Evolutionary conservation across 2,113 vertebrate genomes (phyloP).

Genomic region (Phocoena phocoena): DNA sequence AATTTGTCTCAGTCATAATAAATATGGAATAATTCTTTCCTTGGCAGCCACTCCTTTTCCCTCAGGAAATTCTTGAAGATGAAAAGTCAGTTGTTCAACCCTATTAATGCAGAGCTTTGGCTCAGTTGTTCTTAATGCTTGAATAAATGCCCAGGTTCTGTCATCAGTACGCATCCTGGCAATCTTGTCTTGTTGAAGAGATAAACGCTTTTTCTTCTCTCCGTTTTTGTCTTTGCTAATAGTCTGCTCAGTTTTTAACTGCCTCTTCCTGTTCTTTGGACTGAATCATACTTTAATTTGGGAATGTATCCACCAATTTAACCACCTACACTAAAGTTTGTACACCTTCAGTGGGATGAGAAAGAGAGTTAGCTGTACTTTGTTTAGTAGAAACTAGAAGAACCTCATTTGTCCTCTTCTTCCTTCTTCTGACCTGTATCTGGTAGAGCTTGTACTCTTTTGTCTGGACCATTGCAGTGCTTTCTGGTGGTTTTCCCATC

Average conservation of each 20-base stretch:
- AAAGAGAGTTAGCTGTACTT: conserved; percentile 90
- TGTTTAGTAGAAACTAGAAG: conserved; percentile 84
- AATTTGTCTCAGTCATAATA: conserved; percentile 89
- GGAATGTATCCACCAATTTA: conserved; percentile 91
- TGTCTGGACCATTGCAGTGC: neutral
- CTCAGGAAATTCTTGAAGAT: conserved; percentile 94
- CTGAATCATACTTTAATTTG: conserved; percentile 86
- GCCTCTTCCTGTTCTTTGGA: conserved; percentile 67
- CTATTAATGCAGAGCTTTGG: conserved; percentile 91
- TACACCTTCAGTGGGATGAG: conserved; percentile 89
- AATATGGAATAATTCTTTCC: conserved; percentile 91
- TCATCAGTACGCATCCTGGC: conserved; percentile 94
- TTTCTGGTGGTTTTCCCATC: neutral
- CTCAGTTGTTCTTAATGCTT: conserved; percentile 90
- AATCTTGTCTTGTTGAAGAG: conserved; percentile 94
- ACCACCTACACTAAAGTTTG: conserved; percentile 91
- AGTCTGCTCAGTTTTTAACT: conserved; percentile 78
- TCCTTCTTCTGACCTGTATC: neutral
- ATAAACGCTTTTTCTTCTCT: conserved; percentile 89
- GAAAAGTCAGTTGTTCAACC: conserved; percentile 93
- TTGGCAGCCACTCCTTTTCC: conserved; percentile 92
- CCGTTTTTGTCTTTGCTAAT: conserved; percentile 82
- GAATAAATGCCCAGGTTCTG: conserved; percentile 91
- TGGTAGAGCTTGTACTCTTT: neutral
- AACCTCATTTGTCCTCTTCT: neutral